Conservation (phyloP, 2,888 invertebrate genomes). For the Linyphia triangularis region DNA sequence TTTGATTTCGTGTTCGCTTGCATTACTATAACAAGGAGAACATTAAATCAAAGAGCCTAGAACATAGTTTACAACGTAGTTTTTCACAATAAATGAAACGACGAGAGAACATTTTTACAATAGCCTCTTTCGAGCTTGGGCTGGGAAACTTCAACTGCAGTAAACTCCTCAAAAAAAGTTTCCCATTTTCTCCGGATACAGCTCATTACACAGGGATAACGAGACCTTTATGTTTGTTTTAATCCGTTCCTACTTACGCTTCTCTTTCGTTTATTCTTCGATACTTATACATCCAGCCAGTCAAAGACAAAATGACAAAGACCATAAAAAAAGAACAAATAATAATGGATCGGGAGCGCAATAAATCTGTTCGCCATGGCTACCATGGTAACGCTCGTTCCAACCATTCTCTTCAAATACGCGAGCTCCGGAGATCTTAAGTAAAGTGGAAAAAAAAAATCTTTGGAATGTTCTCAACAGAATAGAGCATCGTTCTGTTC, state of each 20-base stretch:
- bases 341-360: slow-evolving; percentile 33
- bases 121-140: not conserved
- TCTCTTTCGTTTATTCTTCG: slow-evolving; percentile 50
- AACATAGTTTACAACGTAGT: not conserved
- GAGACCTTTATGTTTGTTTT: slow-evolving; percentile 64
- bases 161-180: not conserved
- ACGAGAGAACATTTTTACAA: not conserved
- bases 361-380: slow-evolving; percentile 63
- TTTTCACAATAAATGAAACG: no score
- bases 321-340: slow-evolving; percentile 41
- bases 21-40: no score
- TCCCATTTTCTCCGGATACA: slow-evolving; percentile 31
- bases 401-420: slow-evolving; percentile 29
- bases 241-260: slow-evolving; percentile 61
- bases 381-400: slow-evolving; percentile 57
- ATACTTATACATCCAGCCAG: slow-evolving; percentile 25
- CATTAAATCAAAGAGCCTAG: not conserved
- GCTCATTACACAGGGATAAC: slow-evolving; percentile 60
- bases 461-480: slow-evolving; percentile 28
- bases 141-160: not conserved
- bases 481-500: slow-evolving; percentile 48
- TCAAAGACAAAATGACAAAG: slow-evolving; percentile 64
- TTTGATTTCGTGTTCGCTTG: no score
- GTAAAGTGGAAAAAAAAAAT: slow-evolving; percentile 59
- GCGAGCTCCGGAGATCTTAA: slow-evolving; percentile 55